Base-by-base conservation (phyloP, 2,797 vertebrate species). In the Pampus argenteus region DNA sequence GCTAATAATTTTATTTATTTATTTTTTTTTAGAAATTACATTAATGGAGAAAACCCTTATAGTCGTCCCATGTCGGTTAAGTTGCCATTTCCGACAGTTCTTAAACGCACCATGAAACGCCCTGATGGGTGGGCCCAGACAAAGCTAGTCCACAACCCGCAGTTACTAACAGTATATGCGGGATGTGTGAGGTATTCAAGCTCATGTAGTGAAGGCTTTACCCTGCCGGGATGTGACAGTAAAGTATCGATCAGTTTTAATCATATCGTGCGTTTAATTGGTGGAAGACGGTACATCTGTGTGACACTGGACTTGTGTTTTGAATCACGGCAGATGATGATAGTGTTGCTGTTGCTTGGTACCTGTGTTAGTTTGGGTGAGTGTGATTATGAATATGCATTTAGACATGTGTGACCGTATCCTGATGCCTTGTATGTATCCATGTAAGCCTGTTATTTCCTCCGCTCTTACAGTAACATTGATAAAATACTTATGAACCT, bases 311-410 rank as follows among this genome's bases (percentile, higher is more conserved):
- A 38, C 44, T 26, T 4, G 1, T 15, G 8, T 20, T 13, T 44
- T 2, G 0, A 11, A 2, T 4, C 2, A 2, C 9, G 0, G 23
- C 1, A 1, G 13, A 36, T 10, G 25, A 67, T 76, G 65, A n/a
- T 17, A 0, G 20, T 50, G 72, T 9, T 66, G 61, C n/a, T 79
- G 77, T 9, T 76, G 59, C 34, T 73, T 17, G 2, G 3, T 15
- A 22, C 31, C 48, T 28, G 23, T 48, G 22, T 56, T 4, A 10
- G 9, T 47, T 0, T 7, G 2, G 74, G 81, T 83, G n/a, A 78
- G 79, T 44, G 2, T 29, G 5, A 17, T 15, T 0, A 15, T 14
- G 2, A 31, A 9, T 47, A 22, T 11, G 26, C 5, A 20, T 20
- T 11, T 2, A 25, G 2, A 26, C 22, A 5, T 18, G 3, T 23